These are phyloP conservation scores for Otolemur garnettii DNA, from an alignment of 2,113 vertebrate species.

Conservation along the genomic window DNA sequence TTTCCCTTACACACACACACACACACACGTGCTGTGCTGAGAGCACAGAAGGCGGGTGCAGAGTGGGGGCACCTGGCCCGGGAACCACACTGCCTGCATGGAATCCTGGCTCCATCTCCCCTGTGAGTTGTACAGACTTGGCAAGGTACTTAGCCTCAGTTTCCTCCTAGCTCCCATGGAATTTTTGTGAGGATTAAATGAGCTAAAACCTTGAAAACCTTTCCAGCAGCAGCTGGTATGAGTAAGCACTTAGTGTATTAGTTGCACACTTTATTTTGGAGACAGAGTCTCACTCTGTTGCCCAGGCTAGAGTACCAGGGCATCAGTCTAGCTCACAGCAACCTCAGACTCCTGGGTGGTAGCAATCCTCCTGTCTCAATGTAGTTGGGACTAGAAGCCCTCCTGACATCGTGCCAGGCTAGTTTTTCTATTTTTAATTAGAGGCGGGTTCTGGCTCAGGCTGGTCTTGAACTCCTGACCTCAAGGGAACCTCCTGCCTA, in stretches of 20 bases:
- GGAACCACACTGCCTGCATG: accelerated
- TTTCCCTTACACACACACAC: neutral
- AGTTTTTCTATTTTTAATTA: no score
- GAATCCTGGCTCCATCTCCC: accelerated
- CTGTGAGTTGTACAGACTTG: neutral
- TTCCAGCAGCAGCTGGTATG: neutral
- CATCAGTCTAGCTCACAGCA: no score
- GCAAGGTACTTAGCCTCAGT: neutral
- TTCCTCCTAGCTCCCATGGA: neutral
- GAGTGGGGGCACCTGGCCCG: neutral
- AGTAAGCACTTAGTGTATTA: neutral
- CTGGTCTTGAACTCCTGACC: no score
- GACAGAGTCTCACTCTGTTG: no score
- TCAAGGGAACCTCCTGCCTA: no score
- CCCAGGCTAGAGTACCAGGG: no score
- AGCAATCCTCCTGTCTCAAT: no score
- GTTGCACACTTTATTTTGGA: no score
- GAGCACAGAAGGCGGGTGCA: neutral
- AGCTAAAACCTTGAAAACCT: neutral
- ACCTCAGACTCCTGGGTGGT: no score
- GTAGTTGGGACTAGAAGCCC: no score
- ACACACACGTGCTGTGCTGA: neutral
- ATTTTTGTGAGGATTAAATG: neutral
- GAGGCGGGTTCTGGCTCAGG: no score
- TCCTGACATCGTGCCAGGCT: no score